phyloP scores from a whole-genome alignment of 2,888 invertebrate species.

The Coremacera marginata region DNA sequence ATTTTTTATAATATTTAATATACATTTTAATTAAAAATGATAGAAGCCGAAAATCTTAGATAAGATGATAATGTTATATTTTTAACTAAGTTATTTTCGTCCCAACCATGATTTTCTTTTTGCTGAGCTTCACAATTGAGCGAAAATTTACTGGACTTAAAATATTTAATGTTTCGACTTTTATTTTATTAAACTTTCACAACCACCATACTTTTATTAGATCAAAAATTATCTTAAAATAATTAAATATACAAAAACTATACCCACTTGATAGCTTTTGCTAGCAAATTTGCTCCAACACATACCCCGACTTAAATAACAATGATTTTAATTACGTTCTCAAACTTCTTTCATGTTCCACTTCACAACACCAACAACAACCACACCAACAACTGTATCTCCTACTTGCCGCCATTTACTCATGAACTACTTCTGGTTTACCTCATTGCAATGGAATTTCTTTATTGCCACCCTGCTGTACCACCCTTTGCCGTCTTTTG shows the following conservation, averaged over 20 bases:
- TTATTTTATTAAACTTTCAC: too few relatives aligned
- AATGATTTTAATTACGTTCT: conserved; percentile 20
- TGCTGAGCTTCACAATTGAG: too few relatives aligned
- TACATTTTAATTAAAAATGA: too few relatives aligned
- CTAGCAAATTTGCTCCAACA: not conserved
- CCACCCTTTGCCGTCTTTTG: not conserved
- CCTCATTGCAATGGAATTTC: conserved; percentile 2
- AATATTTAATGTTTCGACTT: too few relatives aligned
- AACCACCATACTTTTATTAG: too few relatives aligned
- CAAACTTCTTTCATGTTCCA: conserved; percentile 14
- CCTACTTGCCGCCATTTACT: too few relatives aligned
- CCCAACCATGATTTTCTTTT: too few relatives aligned
- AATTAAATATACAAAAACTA: not conserved
- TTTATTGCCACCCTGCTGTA: not conserved
- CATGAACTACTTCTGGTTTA: not conserved
- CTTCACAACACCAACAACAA: not conserved
- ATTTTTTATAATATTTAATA: too few relatives aligned
- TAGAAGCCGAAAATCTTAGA: too few relatives aligned
- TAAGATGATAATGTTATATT: too few relatives aligned
- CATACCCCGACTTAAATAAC: not conserved
- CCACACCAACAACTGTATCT: not conserved
- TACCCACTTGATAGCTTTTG: not conserved
- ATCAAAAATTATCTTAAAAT: not conserved
- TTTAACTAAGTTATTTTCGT: too few relatives aligned
- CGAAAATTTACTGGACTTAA: too few relatives aligned